phyloP scores from a whole-genome alignment of 1,140 invertebrate species.

The Drosophila persimilis region DNA sequence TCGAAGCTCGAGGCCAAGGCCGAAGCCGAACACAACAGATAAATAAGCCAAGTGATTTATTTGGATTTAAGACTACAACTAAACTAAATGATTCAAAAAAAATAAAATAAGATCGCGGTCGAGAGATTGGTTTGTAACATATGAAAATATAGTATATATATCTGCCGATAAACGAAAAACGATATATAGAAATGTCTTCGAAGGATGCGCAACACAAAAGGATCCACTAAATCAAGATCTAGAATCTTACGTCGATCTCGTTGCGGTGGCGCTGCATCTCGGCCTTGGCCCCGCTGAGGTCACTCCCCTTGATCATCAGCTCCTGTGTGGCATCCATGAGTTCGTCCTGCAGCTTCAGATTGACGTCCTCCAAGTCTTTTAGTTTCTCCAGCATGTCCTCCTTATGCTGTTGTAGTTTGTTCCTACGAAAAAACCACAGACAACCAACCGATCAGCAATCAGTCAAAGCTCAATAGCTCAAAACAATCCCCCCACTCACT shows the following conservation, averaged over 20 bases:
- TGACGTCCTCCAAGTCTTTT: slow-evolving; percentile 84
- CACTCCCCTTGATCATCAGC: slow-evolving; percentile 83
- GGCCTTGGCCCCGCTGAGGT: slow-evolving; percentile 83
- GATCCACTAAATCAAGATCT: slow-evolving; percentile 40
- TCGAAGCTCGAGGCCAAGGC: slow-evolving; percentile 1
- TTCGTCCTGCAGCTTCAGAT: slow-evolving; percentile 84
- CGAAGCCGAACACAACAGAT: slow-evolving; percentile 32
- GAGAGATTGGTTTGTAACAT: slow-evolving; percentile 54
- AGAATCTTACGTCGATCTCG: slow-evolving; percentile 83
- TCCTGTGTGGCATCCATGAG: slow-evolving; percentile 84
- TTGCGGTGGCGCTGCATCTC: slow-evolving; percentile 84
- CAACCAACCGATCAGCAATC: not conserved
- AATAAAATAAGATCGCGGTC: slow-evolving; percentile 47
- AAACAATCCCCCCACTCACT: slow-evolving; percentile 67
- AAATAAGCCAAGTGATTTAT: slow-evolving; percentile 55
- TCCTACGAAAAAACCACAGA: slow-evolving; percentile 38
- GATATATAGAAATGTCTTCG: slow-evolving; percentile 79
- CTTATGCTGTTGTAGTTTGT: slow-evolving; percentile 82
- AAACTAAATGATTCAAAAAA: slow-evolving; percentile 52
- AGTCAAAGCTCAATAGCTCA: not conserved
- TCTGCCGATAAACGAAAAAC: slow-evolving; percentile 56
- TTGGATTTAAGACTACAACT: slow-evolving; percentile 41
- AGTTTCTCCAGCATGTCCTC: slow-evolving; percentile 84
- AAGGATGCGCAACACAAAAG: slow-evolving; percentile 64
- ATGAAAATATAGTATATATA: slow-evolving; percentile 49